Evolutionary conservation across 1,140 invertebrate genomes (phyloP), one percentile per base, ranked within the genome.

Genomic region (Acyrthosiphon pisum): DNA sequence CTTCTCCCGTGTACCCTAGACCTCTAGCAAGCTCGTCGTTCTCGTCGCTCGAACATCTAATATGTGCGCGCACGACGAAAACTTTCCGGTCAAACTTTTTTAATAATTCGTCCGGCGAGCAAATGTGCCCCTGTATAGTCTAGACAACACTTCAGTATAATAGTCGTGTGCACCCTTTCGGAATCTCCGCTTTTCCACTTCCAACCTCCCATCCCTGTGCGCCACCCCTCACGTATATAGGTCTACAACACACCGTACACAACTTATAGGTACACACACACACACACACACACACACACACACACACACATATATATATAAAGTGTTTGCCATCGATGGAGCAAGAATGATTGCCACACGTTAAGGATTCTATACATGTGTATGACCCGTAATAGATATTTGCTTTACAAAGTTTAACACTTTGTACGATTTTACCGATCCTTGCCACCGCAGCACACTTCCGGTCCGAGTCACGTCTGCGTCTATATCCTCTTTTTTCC

Each of bases 11-110:
- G 37, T 81, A 7, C 18, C 23, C 53, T 76, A 46, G 11, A 60
- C 56, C 26, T 60, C 8, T 60, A 50, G 18, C 48, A 18, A 22
- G 50, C 50, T 22, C 50, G 50, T 6, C 50, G 50, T 23, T 20
- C 50, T 22, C 50, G 20, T 53, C 50, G 50, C 50, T 22, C 50
- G 50, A 22, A 22, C 50, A 76, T 76, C 81, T 84, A 41, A 84
- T 84, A 44, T 44, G 18, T 44, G 46, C 26, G 22, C 90, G 44
- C 44, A n/a, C 30, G 68, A n/a, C 8, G 68, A 83, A 91, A 92
- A 92, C 60, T 92, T 92, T 92, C 46, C 22, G 46, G 41, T 84
- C 46, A 92, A 92, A 92, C 60, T 92, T 81, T 81, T 92, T 92
- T 81, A 92, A 92, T 81, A 92, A 92, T 92, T 92, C 91, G 91